A percentile compares a stretch with the other conserved stretches of the same genome.
phyloP scores from a whole-genome alignment of 2,797 vertebrate species.

The Hipposideros larvatus region DNA sequence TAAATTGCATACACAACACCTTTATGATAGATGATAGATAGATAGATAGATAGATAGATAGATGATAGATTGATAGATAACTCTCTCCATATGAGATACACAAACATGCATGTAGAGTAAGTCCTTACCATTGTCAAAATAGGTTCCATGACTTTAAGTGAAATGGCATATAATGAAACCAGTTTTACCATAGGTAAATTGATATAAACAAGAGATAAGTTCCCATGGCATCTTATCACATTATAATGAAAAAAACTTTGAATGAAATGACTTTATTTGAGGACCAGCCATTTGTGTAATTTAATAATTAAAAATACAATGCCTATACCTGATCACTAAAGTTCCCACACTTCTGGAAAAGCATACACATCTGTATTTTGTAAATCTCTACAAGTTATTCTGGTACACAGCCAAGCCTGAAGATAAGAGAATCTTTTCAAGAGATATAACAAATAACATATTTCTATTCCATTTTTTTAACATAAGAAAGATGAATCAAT shows the following conservation, averaged over 20 bases:
- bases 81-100: neutral
- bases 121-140: neutral
- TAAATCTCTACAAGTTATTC: neutral
- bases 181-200: neutral
- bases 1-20: neutral
- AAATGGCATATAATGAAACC: neutral
- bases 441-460: neutral
- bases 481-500: neutral
- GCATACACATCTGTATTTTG: neutral
- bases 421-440: neutral
- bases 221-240: neutral
- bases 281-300: neutral
- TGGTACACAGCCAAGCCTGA: neutral
- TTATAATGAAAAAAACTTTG: neutral
- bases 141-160: neutral
- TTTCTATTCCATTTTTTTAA: neutral
- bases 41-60: neutral
- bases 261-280: neutral
- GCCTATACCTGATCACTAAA: neutral
- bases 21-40: neutral
- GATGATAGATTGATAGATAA: neutral
- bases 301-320: conserved; percentile 9
- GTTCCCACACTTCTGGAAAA: neutral
- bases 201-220: neutral
- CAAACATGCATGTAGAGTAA: too few relatives aligned